A percentile compares a stretch with the other conserved stretches of the same genome.
Evolutionary conservation across 2,113 vertebrate genomes (phyloP).

Genomic region (Gambusia affinis): DNA sequence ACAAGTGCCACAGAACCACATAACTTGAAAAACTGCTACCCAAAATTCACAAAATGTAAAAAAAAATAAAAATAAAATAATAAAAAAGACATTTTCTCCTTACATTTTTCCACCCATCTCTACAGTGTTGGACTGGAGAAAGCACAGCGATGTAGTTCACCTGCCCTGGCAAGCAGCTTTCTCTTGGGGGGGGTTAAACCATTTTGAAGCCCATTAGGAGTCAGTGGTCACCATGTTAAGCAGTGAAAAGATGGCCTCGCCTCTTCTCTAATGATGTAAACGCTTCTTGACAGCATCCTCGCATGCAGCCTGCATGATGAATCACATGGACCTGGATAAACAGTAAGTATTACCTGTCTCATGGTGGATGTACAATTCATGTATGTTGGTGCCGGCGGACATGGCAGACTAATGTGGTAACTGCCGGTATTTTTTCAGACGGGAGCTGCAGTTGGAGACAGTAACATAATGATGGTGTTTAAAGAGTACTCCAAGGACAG

Average conservation of each 20-base stretch:
- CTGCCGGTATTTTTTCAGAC: conserved; percentile 10
- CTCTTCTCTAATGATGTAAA: conserved; percentile 68
- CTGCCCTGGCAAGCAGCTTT: conserved; percentile 48
- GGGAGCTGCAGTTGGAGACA: background rate
- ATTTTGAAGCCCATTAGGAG: conserved; percentile 67
- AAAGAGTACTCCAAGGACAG: background rate
- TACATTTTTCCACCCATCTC: background rate
- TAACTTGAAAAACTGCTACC: background rate
- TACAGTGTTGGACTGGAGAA: background rate
- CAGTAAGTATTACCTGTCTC: conserved; percentile 59
- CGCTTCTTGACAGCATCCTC: conserved; percentile 56
- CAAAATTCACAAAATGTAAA: background rate
- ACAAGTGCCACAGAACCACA: conserved; percentile 47
- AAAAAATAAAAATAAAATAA: background rate
- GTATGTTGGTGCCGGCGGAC: conserved; percentile 42
- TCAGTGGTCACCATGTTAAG: conserved; percentile 61
- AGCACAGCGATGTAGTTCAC: conserved; percentile 43
- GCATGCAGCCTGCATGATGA: conserved; percentile 56
- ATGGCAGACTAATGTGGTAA: conserved; percentile 36
- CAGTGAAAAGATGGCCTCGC: conserved; percentile 68
- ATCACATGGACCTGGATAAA: conserved; percentile 50
- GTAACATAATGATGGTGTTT: conserved; percentile 1
- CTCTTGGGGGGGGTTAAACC: conserved; percentile 65
- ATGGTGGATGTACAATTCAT: conserved; percentile 41
- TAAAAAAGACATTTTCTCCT: background rate